phyloP scores from a whole-genome alignment of 2,113 vertebrate species.

The Emydocephalus ijimae region DNA sequence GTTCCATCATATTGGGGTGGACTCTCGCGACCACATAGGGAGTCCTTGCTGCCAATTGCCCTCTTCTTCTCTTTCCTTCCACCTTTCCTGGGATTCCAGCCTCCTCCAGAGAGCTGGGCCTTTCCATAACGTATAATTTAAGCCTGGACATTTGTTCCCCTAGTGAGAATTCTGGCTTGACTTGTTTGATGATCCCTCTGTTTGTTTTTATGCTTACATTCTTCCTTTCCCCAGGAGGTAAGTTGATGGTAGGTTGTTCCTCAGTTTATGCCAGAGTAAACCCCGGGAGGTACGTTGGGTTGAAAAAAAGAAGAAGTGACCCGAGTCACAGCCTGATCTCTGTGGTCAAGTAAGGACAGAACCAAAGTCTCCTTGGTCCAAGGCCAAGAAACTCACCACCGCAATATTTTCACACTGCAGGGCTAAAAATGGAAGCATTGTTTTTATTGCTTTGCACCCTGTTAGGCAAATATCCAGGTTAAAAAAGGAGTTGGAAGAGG shows the following conservation, averaged over 20 bases:
- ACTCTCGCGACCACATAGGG: background rate
- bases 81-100: background rate
- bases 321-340: background rate
- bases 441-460: background rate
- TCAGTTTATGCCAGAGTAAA: background rate
- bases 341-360: background rate
- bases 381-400: background rate
- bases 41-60: background rate
- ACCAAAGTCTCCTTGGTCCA: background rate
- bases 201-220: background rate
- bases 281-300: background rate
- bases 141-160: background rate
- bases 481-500: background rate
- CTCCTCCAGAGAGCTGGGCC: background rate
- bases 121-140: background rate
- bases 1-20: background rate
- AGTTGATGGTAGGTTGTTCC: background rate
- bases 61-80: background rate
- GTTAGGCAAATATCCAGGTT: background rate
- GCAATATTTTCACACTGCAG: background rate
- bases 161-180: background rate
- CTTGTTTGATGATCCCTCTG: background rate
- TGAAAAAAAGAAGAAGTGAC: background rate
- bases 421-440: background rate
- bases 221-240: background rate